Conservation (phyloP, 1,140 invertebrate species). For the Drosophila auraria region DNA sequence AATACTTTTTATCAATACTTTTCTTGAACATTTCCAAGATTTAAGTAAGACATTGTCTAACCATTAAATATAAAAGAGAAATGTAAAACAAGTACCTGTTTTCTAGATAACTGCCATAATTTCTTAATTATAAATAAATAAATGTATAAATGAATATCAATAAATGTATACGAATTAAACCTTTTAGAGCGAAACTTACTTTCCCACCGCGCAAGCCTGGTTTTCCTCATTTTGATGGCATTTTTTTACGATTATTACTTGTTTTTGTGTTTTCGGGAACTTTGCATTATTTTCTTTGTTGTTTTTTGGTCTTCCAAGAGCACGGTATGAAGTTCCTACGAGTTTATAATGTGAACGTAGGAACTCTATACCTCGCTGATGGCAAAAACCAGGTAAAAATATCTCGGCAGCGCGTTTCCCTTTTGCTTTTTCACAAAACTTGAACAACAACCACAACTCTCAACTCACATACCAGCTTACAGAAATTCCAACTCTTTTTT, state of each 20-base stretch:
- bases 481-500: slow-evolving; percentile 53
- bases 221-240: background rate
- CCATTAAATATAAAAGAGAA: background rate
- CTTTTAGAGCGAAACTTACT: slow-evolving; percentile 17
- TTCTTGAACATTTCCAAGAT: too few relatives aligned
- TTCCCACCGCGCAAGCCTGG: slow-evolving; percentile 14
- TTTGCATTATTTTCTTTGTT: slow-evolving; percentile 50
- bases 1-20: too few relatives aligned
- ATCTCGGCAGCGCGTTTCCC: slow-evolving; percentile 60
- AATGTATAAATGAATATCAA: background rate
- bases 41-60: background rate
- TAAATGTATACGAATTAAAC: background rate
- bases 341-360: slow-evolving; percentile 84
- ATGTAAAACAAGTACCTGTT: background rate
- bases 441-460: slow-evolving; percentile 42
- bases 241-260: slow-evolving; percentile 22
- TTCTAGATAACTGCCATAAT: too few relatives aligned
- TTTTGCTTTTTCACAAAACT: slow-evolving; percentile 41
- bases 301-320: slow-evolving; percentile 85
- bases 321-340: slow-evolving; percentile 86
- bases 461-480: slow-evolving; percentile 46
- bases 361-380: slow-evolving; percentile 85
- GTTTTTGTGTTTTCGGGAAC: slow-evolving; percentile 19
- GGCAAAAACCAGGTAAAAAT: slow-evolving; percentile 84
- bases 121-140: too few relatives aligned